Evolutionary conservation across 2,888 invertebrate species (phyloP), one percentile per base, ranked within the genome.

Genomic region (Leptura quadrifasciata): DNA sequence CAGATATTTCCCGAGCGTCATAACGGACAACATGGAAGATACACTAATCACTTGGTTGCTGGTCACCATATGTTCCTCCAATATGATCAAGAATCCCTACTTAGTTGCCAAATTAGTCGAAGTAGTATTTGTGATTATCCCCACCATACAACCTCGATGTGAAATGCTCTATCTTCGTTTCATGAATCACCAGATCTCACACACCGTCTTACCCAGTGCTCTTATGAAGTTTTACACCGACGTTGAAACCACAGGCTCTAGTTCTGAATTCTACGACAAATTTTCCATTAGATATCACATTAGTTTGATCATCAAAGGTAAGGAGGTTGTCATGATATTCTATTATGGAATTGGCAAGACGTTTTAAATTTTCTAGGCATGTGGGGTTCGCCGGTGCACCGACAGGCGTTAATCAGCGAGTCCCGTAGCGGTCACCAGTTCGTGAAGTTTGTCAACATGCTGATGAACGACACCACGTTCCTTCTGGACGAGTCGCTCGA

Each of bases 181-280:
- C 84, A 95, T 98, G 94, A 93, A 95, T 81, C 97, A 98, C 88
- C 95, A 95, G 70, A 91, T 97, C 78, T 94, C 96, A 6, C 94
- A 95, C 84, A 94, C 94, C 2, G 92, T 93, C 76, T 91, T 99
- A 76, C 96, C 98, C 0, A 95, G 97, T 82, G 95, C 96, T 18
- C 91, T 99, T 54, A 98, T 99, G 97, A 97, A 97, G 90, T 99
- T 99, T 91, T 99, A 99, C 90, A 97, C 98, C 84, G 98, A 98
- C 85, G 97, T 98, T 73, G 99, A 99, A 91, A 96, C 97, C 12
- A 99, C 98, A 10, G 99, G 99, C 10, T 96, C 98, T 83, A 97
- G 97, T 89, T 97, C 97, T 47, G 99, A 99, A 90, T 99, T 99
- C 90, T 99, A 98, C 87, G 99, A 99, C 90, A 99, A 99, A 90